Base-by-base conservation (phyloP, 2,797 vertebrate genomes). In the Syndactyla subalaris region DNA sequence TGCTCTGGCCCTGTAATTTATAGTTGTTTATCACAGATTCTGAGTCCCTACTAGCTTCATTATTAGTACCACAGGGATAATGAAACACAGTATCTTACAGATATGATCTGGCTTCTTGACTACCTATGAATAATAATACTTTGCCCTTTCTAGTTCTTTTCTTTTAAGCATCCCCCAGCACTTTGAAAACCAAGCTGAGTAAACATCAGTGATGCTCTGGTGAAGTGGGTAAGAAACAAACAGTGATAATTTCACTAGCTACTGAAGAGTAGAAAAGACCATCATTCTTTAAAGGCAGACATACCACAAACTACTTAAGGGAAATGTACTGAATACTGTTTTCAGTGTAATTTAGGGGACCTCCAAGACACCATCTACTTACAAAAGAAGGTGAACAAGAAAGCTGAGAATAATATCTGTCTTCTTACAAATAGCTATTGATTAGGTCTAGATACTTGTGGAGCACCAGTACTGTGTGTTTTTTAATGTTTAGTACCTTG, bases 1-100 rank as follows among this genome's bases (percentile, higher is more conserved):
- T 92, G 45, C 74, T 95, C 57, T 88, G 46, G 45, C 63, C 20
- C 57, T 92, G 41, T 85, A 95, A 96, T 96, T 95, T 94, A 74
- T 79, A n/a, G 83, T 92, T 95, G 95, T 94, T 96, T 95, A 93
- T 96, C 88, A 71, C 80, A 18, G 71, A 81, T 88, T 94, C 72
- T 82, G 91, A 93, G 89, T 86, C 82, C 85, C 91, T 88, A 0
- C 94, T 86, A 93, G 76, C 88, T 90, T 96, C 83, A 73, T 95
- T 95, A 93, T 95, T 94, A 95, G 91, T 82, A 59, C 92, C 96
- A 93, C 88, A 96, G 96, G 96, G 77, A 74, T 94, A 94, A 95
- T 95, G 96, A 96, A 97, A 95, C 89, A 49, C 63, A 67, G 32
- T 65, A 74, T 93, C 85, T 84, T 95, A 85, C 57, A 95, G 88